Conservation (phyloP, 1,140 invertebrate species). For the Drosophila oshimai region DNA sequence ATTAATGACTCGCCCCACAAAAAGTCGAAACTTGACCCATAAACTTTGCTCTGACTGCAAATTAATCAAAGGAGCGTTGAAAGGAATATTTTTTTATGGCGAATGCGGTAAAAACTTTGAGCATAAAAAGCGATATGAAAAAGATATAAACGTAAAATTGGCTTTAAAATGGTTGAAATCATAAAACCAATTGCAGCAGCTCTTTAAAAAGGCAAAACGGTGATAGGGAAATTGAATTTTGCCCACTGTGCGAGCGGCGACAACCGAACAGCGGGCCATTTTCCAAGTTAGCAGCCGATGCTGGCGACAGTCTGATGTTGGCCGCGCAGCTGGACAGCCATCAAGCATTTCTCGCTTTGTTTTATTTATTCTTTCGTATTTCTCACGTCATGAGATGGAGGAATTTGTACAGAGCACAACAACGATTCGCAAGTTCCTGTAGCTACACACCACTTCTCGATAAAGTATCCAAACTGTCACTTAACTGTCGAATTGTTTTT, state of each 20-base stretch:
- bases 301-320: conserved; percentile 76
- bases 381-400: conserved; percentile 47
- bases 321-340: conserved; percentile 70
- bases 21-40: conserved; percentile 57
- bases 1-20: conserved; percentile 34
- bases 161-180: conserved; percentile 22
- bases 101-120: conserved; percentile 32
- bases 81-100: conserved; percentile 36
- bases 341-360: conserved; percentile 28
- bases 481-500: conserved; percentile 7
- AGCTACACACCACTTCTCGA: conserved; percentile 1
- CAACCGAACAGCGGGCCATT: conserved; percentile 47
- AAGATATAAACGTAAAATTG: conserved; percentile 17
- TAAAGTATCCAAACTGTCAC: conserved; percentile 24
- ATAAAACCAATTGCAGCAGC: conserved; percentile 36
- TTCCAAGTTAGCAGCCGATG: conserved; percentile 48
- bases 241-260: conserved; percentile 56
- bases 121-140: conserved; percentile 30
- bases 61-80: conserved; percentile 55
- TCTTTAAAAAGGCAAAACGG: background rate
- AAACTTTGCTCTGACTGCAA: conserved; percentile 37
- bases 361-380: conserved; percentile 23
- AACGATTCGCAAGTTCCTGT: conserved; percentile 59
- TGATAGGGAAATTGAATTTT: conserved; percentile 32
- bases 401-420: conserved; percentile 54